Percentiles rank a stretch among this genome's conserved stretches.
Conservation (phyloP, 2,113 vertebrate species). For the Scopus umbretta region DNA sequence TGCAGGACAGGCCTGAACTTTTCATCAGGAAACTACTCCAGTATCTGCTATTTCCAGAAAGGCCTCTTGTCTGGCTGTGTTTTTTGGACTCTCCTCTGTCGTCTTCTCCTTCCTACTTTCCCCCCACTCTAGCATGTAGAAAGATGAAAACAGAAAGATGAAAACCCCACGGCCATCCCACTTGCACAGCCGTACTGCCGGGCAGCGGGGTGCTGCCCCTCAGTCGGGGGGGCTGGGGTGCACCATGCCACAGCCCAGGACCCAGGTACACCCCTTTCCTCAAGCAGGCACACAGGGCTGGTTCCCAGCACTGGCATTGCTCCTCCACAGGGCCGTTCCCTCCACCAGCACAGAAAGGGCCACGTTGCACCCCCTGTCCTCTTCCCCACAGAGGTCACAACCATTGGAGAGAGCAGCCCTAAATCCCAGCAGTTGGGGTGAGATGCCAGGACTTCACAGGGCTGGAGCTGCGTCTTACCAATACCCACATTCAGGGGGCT, state of each 20-base stretch:
- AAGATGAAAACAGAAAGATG: not conserved
- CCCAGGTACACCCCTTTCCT: not conserved
- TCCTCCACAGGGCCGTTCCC: fast-evolving
- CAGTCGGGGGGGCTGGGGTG: not conserved
- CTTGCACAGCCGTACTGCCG: not conserved
- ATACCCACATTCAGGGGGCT: not conserved
- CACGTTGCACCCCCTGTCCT: not conserved
- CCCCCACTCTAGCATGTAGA: not conserved
- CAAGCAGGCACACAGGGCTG: not conserved
- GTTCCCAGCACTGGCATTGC: not conserved
- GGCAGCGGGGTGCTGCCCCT: not conserved
- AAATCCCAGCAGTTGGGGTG: not conserved
- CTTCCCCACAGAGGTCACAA: not conserved
- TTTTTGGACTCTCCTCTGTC: not conserved
- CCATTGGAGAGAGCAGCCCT: not conserved
- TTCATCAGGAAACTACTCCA: not conserved
- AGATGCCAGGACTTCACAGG: not conserved
- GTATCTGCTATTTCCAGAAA: not conserved
- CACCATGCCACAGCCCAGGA: not conserved
- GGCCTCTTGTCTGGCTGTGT: not conserved
- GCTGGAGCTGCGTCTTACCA: not conserved
- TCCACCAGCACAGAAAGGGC: not conserved
- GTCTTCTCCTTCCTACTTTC: not conserved
- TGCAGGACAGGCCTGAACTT: not conserved
- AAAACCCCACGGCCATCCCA: not conserved